phyloP scores from a whole-genome alignment of 2,797 vertebrate species.

The Aldrovandia affinis region DNA sequence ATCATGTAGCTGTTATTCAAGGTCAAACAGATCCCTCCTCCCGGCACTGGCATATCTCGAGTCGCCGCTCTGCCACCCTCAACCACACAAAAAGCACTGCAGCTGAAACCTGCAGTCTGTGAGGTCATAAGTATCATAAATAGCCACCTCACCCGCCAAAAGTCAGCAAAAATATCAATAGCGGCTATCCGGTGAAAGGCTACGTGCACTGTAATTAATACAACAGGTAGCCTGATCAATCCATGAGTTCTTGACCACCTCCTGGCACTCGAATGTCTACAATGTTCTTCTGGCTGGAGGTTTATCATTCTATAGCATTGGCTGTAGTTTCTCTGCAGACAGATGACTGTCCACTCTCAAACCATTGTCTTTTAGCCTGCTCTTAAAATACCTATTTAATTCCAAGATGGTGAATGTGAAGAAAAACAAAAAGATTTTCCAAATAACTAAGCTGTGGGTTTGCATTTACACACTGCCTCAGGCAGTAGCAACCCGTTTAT shows the following conservation, averaged over 20 bases:
- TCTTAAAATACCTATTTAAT: neutral
- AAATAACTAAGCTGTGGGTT: neutral
- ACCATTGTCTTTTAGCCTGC: neutral
- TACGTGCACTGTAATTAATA: neutral
- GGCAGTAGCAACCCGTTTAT: neutral
- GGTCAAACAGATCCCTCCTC: neutral
- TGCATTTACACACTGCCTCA: neutral
- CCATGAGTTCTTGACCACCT: neutral
- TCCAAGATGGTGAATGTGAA: neutral
- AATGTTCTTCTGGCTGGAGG: neutral
- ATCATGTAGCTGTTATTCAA: neutral
- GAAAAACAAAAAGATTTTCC: neutral
- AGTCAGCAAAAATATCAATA: neutral
- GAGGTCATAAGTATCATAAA: neutral
- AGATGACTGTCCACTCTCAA: neutral
- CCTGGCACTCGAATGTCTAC: neutral
- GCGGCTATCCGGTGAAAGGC: neutral
- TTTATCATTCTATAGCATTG: neutral
- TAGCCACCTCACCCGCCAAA: neutral
- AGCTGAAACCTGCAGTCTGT: neutral
- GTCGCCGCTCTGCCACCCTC: neutral
- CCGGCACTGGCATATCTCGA: neutral
- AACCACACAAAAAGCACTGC: neutral
- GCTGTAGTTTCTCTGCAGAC: neutral
- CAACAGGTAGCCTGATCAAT: neutral